phyloP scores from a whole-genome alignment of 2,113 vertebrate species.

The Pundamilia nyererei region DNA sequence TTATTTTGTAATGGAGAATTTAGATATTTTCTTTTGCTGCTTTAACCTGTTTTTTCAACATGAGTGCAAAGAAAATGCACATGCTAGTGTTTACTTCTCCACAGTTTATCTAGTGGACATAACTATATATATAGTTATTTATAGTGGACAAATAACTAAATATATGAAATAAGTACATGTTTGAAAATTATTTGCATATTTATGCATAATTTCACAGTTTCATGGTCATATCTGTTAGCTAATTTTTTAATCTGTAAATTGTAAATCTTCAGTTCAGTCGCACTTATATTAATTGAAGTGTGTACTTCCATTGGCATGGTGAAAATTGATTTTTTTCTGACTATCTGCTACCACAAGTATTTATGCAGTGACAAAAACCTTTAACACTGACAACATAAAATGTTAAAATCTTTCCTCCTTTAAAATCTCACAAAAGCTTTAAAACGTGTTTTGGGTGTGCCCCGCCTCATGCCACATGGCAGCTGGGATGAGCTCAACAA shows the following conservation, averaged over 20 bases:
- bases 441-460: not conserved
- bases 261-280: not conserved
- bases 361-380: accelerated
- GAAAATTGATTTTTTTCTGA: not conserved
- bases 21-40: accelerated
- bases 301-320: not conserved
- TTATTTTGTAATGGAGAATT: not conserved
- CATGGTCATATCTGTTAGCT: not conserved
- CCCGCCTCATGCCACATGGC: not conserved
- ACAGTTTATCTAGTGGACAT: not conserved
- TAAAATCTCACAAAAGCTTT: accelerated
- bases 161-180: not conserved
- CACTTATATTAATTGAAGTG: not conserved
- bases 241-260: not conserved
- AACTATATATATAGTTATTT: not conserved
- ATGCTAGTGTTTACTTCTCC: not conserved
- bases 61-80: not conserved
- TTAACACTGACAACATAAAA: not conserved
- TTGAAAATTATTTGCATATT: not conserved
- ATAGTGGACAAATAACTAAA: not conserved
- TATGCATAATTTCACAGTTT: accelerated
- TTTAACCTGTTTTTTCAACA: not conserved
- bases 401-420: not conserved
- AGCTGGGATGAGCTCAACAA: not conserved
- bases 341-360: not conserved